Evolutionary conservation across 2,113 vertebrate species (phyloP), one percentile per base, ranked within the genome.

Genomic region (Leiothrix lutea): DNA sequence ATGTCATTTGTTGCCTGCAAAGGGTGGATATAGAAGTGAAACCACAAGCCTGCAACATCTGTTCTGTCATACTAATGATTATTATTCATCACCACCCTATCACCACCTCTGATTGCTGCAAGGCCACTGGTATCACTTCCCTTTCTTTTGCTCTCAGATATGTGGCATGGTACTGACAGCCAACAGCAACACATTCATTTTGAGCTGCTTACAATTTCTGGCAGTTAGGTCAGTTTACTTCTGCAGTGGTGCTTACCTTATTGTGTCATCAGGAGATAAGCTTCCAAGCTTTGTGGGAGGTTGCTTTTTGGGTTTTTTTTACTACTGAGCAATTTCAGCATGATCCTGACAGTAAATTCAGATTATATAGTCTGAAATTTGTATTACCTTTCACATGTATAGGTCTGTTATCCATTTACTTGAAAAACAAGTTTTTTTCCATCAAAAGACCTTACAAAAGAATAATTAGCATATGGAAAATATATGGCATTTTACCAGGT

Each of bases 11-110:
- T 51, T 70, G 71, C 31, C 57, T 79, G 57, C 8, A 5, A 72
- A 69, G 60, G 50, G 4, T 54, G 53, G 58, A 69, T 92, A 48
- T 0, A 56, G 79, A 90, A 90, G 38, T 44, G 53, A 94, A 95
- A 54, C 54, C 67, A 77, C 74, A 90, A 82, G 58, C 35, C 74
- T 80, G 58, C 82, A 94, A 92, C 88, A 86, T 93, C 71, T 95
- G 88, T 92, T 94, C 79, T 88, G 64, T 77, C 75, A 47, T 6
- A 8, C 25, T 82, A 62, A 80, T 35, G 33, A 28, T 73, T 66
- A 86, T 80, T 86, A 54, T 69, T 90, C 48, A 66, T 80, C 64
- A 61, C 9, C 33, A 64, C 31, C 48, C 90, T 74, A 36, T 94
- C 70, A 85, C 9, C 90, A 80, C 75, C 67, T 92, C 79, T 0